A percentile compares a stretch with the other conserved stretches of the same genome.
Evolutionary conservation across 2,113 vertebrate species (phyloP).

Genomic region (Orthonyx spaldingii): DNA sequence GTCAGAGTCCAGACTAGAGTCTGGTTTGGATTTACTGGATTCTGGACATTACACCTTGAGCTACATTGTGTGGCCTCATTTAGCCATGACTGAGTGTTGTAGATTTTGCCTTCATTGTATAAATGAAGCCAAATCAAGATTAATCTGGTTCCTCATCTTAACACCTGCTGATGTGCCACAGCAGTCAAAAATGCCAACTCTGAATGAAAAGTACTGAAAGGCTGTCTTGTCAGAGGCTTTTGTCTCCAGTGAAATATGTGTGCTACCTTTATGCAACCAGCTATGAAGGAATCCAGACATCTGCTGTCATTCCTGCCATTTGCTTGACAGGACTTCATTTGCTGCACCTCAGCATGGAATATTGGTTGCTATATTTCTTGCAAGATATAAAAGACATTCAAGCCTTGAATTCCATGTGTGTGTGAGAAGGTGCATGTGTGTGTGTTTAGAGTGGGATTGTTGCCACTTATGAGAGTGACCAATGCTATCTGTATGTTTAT

Average conservation of each 20-base stretch:
- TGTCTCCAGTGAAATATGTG: slow-evolving; percentile 39
- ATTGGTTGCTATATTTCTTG: slow-evolving; percentile 61
- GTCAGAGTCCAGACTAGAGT: not conserved
- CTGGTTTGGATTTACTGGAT: not conserved
- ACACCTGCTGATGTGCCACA: not conserved
- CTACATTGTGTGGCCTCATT: not conserved
- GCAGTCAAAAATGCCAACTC: slow-evolving; percentile 44
- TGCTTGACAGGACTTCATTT: slow-evolving; percentile 65
- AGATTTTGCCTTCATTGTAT: not conserved
- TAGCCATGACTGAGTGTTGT: not conserved
- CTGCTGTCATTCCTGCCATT: slow-evolving; percentile 59
- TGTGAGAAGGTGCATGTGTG: rapidly evolving
- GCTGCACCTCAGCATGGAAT: slow-evolving; percentile 58
- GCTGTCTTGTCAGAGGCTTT: slow-evolving; percentile 33
- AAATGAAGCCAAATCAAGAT: slow-evolving; percentile 26
- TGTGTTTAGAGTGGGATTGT: not conserved
- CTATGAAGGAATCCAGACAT: slow-evolving; percentile 63
- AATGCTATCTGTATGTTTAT: not conserved
- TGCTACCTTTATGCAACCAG: slow-evolving; percentile 56
- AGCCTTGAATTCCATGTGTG: not conserved
- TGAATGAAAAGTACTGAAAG: slow-evolving; percentile 39
- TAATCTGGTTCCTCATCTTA: not conserved
- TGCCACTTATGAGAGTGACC: not conserved
- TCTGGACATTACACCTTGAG: not conserved
- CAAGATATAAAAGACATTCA: slow-evolving; percentile 30